These are phyloP conservation scores for Nipponacmea schrenckii DNA, from an alignment of 2,888 invertebrate genomes.

Conservation along the genomic window DNA sequence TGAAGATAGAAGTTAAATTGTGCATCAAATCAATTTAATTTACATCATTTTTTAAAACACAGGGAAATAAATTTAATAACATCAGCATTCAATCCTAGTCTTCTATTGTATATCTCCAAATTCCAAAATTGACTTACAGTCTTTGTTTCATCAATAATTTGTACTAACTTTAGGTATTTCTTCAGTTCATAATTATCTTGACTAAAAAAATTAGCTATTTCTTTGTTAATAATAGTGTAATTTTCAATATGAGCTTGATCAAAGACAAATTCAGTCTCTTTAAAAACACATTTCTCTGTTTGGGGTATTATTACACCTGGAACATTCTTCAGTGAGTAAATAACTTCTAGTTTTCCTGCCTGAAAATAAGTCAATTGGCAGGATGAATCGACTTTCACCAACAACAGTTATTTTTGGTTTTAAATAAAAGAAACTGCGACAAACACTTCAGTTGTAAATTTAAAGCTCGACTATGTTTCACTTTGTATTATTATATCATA, in stretches of 20 bases:
- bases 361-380: slow-evolving; percentile 16
- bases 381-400: neutral
- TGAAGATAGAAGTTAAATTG: neutral
- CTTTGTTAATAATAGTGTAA: slow-evolving; percentile 47
- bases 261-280: slow-evolving; percentile 49
- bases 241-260: slow-evolving; percentile 41
- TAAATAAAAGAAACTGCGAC: too few species aligned
- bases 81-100: neutral
- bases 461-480: too few species aligned
- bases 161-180: slow-evolving; percentile 44
- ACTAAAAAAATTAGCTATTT: slow-evolving; percentile 55
- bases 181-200: slow-evolving; percentile 36
- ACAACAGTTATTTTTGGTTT: too few species aligned
- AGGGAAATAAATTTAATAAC: too few species aligned
- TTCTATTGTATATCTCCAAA: neutral
- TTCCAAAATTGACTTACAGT: neutral
- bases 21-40: too few species aligned
- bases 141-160: neutral
- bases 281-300: slow-evolving; percentile 47
- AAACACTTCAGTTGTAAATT: too few species aligned
- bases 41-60: too few species aligned
- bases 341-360: slow-evolving; percentile 49
- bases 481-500: neutral
- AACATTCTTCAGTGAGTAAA: slow-evolving; percentile 43
- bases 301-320: slow-evolving; percentile 38